Evolutionary conservation across 2,888 invertebrate genomes (phyloP).

Genomic region (Gastrophysa polygoni): DNA sequence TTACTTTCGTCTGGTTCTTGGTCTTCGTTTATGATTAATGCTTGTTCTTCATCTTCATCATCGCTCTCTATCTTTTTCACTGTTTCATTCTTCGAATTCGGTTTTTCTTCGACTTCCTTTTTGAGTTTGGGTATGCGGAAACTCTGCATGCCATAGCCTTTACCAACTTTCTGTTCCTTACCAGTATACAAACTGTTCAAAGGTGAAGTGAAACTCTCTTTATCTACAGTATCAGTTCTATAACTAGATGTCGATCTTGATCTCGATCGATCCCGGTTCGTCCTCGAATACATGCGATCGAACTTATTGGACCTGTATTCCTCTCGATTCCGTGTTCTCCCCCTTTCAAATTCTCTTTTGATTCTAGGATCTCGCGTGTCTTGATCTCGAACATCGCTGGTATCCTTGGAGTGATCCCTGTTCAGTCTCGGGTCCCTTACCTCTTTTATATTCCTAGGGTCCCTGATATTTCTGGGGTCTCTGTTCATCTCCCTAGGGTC

Average conservation of each 20-base stretch:
- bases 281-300: constrained; percentile 38
- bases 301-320: constrained; percentile 31
- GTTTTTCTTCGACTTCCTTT: constrained; percentile 22
- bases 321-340: constrained; percentile 4
- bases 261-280: constrained; percentile 26
- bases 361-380: constrained; percentile 17
- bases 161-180: constrained; percentile 55
- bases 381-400: constrained; percentile 10
- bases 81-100: constrained; percentile 2
- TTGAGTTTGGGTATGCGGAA: constrained; percentile 62
- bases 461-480: constrained; percentile 2
- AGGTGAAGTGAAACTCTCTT: constrained; percentile 58
- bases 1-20: background rate
- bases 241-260: constrained; percentile 32
- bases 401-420: constrained; percentile 18
- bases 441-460: constrained; percentile 6
- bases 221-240: constrained; percentile 27
- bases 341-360: constrained; percentile 13
- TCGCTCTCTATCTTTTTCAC: background rate
- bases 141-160: constrained; percentile 60
- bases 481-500: constrained; percentile 18
- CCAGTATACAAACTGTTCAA: constrained; percentile 60
- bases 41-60: background rate
- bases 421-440: constrained; percentile 20
- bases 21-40: background rate